These are phyloP conservation scores for Lucilia cuprina DNA, from an alignment of 1,140 invertebrate species.

Conservation along the genomic window DNA sequence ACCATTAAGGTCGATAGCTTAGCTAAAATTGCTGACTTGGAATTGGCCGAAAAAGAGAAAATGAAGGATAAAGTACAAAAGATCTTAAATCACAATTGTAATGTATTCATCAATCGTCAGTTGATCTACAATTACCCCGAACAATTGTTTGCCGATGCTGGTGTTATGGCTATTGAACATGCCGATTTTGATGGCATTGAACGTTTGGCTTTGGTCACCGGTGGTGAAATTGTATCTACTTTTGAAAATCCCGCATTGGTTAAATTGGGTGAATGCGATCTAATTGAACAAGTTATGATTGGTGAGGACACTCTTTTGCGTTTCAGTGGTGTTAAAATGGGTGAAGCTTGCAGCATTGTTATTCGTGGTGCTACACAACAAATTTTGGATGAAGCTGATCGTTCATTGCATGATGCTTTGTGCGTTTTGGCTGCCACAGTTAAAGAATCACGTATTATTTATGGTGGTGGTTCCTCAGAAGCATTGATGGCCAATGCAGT, in stretches of 20 bases:
- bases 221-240: constrained; percentile 98
- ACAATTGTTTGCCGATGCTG: constrained; percentile 97
- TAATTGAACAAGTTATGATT: constrained; percentile 98
- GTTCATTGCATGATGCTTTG: constrained; percentile 97
- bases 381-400: constrained; percentile 98
- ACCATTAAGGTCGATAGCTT: constrained; percentile 97
- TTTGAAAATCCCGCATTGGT: constrained; percentile 94
- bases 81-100: constrained; percentile 94
- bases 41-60: constrained; percentile 98
- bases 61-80: constrained; percentile 99
- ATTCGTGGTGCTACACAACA: constrained; percentile 99
- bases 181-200: constrained; percentile 99
- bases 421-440: constrained; percentile 97
- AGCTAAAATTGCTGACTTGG: constrained; percentile 97
- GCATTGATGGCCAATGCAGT: constrained; percentile 97
- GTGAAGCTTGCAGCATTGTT: constrained; percentile 97
- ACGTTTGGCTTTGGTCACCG: constrained; percentile 93
- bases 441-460: constrained; percentile 89
- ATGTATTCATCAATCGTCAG: constrained; percentile 99
- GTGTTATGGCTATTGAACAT: constrained; percentile 99
- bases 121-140: constrained; percentile 99
- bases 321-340: constrained; percentile 93
- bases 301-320: constrained; percentile 96
- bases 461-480: constrained; percentile 92
- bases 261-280: constrained; percentile 91